Percentiles rank a stretch among this genome's conserved stretches.
Conservation (phyloP, 2,888 invertebrate genomes). For the Phaonia tiefii region DNA sequence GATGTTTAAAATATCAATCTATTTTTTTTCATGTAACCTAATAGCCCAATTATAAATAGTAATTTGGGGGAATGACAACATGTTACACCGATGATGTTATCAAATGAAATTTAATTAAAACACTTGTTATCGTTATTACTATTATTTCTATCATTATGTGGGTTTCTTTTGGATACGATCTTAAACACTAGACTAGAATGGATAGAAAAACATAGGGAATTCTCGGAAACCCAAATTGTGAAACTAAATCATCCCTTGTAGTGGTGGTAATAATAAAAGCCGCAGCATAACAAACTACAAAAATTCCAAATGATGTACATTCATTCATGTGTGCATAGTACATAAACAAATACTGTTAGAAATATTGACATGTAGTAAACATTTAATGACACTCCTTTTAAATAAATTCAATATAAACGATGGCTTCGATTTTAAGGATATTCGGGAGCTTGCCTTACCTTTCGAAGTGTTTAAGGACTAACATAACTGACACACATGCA, state of each 20-base stretch:
- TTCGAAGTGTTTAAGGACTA: too few species aligned
- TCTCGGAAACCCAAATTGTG: background rate
- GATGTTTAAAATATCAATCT: too few species aligned
- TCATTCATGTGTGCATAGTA: background rate
- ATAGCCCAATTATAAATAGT: too few species aligned
- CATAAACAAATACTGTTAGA: constrained; percentile 14
- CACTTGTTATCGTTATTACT: constrained; percentile 57
- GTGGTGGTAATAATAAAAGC: background rate
- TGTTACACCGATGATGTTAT: constrained; percentile 62
- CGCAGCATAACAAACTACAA: constrained; percentile 1
- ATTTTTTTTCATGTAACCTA: too few species aligned
- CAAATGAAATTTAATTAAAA: constrained; percentile 65
- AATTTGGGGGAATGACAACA: too few species aligned
- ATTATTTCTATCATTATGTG: constrained; percentile 17
- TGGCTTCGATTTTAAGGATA: too few species aligned
- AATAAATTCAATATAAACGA: background rate
- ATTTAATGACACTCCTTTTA: constrained; percentile 46
- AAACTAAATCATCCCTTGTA: background rate
- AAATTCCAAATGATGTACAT: background rate
- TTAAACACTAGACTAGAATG: too few species aligned
- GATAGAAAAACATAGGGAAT: too few species aligned
- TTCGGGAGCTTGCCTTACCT: too few species aligned
- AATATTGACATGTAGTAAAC: constrained; percentile 33
- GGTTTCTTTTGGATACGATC: too few species aligned
- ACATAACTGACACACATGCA: too few species aligned